Conservation (phyloP, 2,113 vertebrate species). For the Tenrec ecaudatus region DNA sequence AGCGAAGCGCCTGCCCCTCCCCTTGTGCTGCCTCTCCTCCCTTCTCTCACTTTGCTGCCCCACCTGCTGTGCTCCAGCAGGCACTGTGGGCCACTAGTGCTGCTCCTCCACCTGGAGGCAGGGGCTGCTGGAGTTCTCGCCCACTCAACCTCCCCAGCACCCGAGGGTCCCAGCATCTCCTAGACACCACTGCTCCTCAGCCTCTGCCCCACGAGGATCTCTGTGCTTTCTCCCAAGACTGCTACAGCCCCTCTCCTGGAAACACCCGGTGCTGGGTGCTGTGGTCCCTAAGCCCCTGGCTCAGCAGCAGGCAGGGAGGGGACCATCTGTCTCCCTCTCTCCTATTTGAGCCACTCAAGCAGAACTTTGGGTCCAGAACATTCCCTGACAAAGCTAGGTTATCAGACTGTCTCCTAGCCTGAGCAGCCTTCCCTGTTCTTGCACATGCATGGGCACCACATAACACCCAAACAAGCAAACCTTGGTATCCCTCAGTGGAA, state of each 20-base stretch:
- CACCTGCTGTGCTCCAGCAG: too few relatives aligned
- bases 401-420: neutral
- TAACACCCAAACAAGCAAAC: neutral
- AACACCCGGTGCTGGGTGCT: neutral
- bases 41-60: neutral
- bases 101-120: neutral
- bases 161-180: neutral
- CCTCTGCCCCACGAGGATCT: neutral
- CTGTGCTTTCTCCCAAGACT: too few relatives aligned
- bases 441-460: neutral
- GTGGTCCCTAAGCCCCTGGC: neutral
- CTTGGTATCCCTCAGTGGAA: neutral
- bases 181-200: neutral
- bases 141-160: neutral
- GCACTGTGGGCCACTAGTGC: neutral
- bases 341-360: neutral
- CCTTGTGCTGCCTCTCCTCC: neutral
- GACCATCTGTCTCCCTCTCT: neutral
- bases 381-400: neutral
- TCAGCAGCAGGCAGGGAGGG: too few relatives aligned
- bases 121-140: neutral
- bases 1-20: too few relatives aligned
- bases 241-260: neutral
- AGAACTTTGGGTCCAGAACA: neutral
- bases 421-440: neutral